Conservation (phyloP, 2,888 invertebrate genomes). For the Drosophila parthenogenetica region DNA sequence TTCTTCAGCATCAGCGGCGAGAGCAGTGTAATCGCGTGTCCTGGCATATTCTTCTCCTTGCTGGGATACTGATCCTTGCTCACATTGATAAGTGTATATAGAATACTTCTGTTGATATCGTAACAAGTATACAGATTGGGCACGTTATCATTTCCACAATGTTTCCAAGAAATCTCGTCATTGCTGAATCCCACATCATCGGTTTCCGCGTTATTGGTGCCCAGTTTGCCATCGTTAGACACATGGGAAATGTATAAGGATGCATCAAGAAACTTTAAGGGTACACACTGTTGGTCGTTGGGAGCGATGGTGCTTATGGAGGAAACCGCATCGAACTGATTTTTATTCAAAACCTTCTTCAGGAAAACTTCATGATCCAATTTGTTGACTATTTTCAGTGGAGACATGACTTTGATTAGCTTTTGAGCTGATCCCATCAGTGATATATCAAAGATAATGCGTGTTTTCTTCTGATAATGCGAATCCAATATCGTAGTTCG, state of each 20-base stretch:
- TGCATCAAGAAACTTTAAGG: slow-evolving; percentile 90
- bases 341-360: slow-evolving; percentile 87
- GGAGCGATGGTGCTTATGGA: slow-evolving; percentile 84
- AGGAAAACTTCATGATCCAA: slow-evolving; percentile 90
- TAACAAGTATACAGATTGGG: slow-evolving; percentile 79
- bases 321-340: slow-evolving; percentile 68
- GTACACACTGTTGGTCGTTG: slow-evolving; percentile 88
- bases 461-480: slow-evolving; percentile 86
- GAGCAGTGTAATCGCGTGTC: slow-evolving; percentile 93
- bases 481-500: slow-evolving; percentile 86
- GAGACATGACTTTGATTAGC: slow-evolving; percentile 94
- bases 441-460: slow-evolving; percentile 96
- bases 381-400: slow-evolving; percentile 92
- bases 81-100: slow-evolving; percentile 85
- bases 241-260: slow-evolving; percentile 90
- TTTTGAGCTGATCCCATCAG: slow-evolving; percentile 97
- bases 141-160: slow-evolving; percentile 65
- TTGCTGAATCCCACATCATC: slow-evolving; percentile 82
- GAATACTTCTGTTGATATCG: slow-evolving; percentile 74
- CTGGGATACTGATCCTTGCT: slow-evolving; percentile 92
- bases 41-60: slow-evolving; percentile 88
- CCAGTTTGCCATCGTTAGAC: slow-evolving; percentile 37
- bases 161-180: slow-evolving; percentile 81
- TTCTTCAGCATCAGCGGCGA: slow-evolving; percentile 94
- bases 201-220: slow-evolving; percentile 6